A percentile compares a stretch with the other conserved stretches of the same genome.
Evolutionary conservation across 1,140 invertebrate genomes (phyloP).

Genomic region (Heliconius nattereri): DNA sequence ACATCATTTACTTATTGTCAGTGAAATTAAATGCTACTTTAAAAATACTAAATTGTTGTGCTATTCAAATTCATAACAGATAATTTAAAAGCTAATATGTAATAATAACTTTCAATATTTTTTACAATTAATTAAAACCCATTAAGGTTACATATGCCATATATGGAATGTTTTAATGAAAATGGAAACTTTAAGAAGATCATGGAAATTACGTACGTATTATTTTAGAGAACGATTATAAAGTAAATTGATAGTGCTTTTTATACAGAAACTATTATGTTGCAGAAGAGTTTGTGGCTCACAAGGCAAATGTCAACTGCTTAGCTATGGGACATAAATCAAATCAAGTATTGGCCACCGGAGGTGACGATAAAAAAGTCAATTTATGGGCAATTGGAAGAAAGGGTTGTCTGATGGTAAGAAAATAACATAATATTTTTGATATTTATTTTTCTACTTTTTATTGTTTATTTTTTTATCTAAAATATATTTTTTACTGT

Average conservation of each 20-base stretch:
- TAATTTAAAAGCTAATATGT: background rate
- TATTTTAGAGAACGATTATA: background rate
- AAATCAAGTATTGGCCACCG: conserved; percentile 93
- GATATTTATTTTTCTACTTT: background rate
- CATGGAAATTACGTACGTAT: conserved; percentile 80
- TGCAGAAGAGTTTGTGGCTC: conserved; percentile 95
- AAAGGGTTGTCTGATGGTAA: conserved; percentile 96
- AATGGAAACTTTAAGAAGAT: conserved; percentile 72
- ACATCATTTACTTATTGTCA: conserved; percentile 11
- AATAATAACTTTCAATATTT: background rate
- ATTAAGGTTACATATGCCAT: conserved; percentile 51
- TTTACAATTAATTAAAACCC: conserved; percentile 10
- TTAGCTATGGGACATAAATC: conserved; percentile 94
- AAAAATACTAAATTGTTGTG: conserved; percentile 4
- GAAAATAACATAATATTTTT: conserved; percentile 39
- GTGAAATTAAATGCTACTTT: background rate
- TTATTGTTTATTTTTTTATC: background rate
- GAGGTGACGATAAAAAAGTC: conserved; percentile 98
- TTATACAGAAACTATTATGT: background rate
- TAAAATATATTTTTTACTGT: conserved; percentile 10
- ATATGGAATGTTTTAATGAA: conserved; percentile 58
- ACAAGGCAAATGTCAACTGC: conserved; percentile 94
- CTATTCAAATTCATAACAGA: background rate
- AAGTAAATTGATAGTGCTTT: background rate
- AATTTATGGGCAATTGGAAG: conserved; percentile 98